Evolutionary conservation across 2,113 vertebrate genomes (phyloP), one percentile per base, ranked within the genome.

Genomic region (Raja brachyura): DNA sequence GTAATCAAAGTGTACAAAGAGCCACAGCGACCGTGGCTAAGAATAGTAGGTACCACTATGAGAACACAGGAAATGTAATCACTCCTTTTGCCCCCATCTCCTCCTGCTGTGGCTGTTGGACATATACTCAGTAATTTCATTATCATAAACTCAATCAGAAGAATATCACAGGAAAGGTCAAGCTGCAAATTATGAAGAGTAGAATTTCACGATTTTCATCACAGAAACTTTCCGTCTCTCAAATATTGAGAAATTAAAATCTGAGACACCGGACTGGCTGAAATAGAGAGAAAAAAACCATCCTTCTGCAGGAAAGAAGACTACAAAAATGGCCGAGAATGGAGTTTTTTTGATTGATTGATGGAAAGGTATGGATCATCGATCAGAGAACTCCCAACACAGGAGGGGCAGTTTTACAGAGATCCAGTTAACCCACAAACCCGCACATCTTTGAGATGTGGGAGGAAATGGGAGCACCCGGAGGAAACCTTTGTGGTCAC

Each of bases 1-100:
- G 90, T 93, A 93, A 93, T 88, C 83, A 56, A 93, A 83, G 63
- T 92, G 77, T 70, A 93, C 94, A 93, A 18, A 83, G 90, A 90
- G n/a, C 59, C 74, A 93, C 92, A 61, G 78, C 56, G 77, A 39
- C 94, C 90, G 86, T 85, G 68, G 25, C 90, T 56, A 93, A 94
- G n/a, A 66, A 61, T 39, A n/a, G 93, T 78, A 28, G 76, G 31
- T 93, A 93, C 83, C 61, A 93, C 93, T 18, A 93, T 33, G 93
- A 28, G 85, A 13, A 94, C 93, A 94, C 28, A 31, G 54, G 16
- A 93, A 93, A 94, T 86, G 70, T 8, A 31, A 93, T 63, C 92
- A 74, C 28, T 75, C 66, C 79, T 59, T 93, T 79, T 88, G 78
- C 93, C 63, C 66, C 74, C 25, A 93, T 61, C 90, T 93, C n/a